phyloP scores from a whole-genome alignment of 1,140 invertebrate genomes.

The Zaprionus capensis region DNA sequence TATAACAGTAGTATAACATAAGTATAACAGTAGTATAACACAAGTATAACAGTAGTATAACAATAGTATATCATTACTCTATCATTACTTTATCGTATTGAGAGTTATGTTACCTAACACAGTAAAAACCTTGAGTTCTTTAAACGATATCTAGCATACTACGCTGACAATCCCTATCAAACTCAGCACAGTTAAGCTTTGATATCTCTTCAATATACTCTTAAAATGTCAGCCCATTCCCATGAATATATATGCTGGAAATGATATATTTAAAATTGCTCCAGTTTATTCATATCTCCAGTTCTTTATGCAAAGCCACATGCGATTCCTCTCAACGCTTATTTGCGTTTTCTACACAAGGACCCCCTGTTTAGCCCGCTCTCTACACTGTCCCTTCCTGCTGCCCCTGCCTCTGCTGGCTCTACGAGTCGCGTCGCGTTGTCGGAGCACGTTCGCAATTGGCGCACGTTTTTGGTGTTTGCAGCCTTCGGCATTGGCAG shows the following conservation, averaged over 20 bases:
- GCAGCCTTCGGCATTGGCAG: conserved; percentile 22
- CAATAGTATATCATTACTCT: too few relatives aligned
- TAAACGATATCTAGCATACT: too few relatives aligned
- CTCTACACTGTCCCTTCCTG: neutral
- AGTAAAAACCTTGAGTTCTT: too few relatives aligned
- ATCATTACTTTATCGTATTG: too few relatives aligned
- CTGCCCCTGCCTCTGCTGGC: neutral
- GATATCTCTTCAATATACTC: neutral
- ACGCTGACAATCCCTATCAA: neutral
- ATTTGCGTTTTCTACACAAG: neutral
- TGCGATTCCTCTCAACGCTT: neutral
- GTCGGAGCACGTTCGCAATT: conserved; percentile 41
- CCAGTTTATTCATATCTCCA: neutral
- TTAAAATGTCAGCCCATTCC: neutral
- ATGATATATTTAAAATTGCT: too few relatives aligned
- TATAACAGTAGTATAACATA: too few relatives aligned
- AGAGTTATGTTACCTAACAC: too few relatives aligned
- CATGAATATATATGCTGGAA: neutral
- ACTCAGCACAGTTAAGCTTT: neutral
- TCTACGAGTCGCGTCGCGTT: neutral
- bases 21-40: too few relatives aligned
- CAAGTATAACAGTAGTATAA: too few relatives aligned
- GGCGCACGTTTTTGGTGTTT: conserved; percentile 54
- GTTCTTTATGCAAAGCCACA: neutral
- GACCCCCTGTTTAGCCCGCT: neutral